These are phyloP conservation scores for Lepidurus arcticus DNA, from an alignment of 1,140 invertebrate genomes.

Conservation along the genomic window DNA sequence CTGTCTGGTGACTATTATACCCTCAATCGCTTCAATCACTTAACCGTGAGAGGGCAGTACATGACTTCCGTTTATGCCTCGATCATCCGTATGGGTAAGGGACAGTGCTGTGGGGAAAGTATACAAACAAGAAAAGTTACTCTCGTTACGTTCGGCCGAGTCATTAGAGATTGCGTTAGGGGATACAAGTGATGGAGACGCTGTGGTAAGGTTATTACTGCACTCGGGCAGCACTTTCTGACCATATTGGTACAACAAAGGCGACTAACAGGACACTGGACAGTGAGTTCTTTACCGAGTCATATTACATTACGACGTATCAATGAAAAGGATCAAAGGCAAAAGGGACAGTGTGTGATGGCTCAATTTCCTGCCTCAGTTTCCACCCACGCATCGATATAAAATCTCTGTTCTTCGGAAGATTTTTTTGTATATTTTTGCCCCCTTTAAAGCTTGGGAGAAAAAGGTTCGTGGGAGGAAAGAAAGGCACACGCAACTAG, in stretches of 20 bases:
- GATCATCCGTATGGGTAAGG: no score
- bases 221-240: neutral
- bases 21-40: slow-evolving; percentile 9
- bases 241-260: neutral
- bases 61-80: no score
- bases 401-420: neutral
- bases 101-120: no score
- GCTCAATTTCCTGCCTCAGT: neutral
- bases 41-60: neutral
- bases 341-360: neutral
- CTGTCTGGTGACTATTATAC: neutral
- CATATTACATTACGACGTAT: neutral
- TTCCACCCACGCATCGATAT: neutral
- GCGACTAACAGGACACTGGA: neutral
- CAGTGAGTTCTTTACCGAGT: neutral
- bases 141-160: no score
- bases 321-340: slow-evolving; percentile 7
- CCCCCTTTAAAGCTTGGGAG: neutral
- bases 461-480: neutral
- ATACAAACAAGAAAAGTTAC: no score
- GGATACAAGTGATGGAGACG: neutral
- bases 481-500: neutral
- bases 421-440: neutral
- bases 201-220: neutral
- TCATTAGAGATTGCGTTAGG: neutral